Base-by-base conservation (phyloP, 2,113 vertebrate genomes). In the Todiramphus saurophagus region DNA sequence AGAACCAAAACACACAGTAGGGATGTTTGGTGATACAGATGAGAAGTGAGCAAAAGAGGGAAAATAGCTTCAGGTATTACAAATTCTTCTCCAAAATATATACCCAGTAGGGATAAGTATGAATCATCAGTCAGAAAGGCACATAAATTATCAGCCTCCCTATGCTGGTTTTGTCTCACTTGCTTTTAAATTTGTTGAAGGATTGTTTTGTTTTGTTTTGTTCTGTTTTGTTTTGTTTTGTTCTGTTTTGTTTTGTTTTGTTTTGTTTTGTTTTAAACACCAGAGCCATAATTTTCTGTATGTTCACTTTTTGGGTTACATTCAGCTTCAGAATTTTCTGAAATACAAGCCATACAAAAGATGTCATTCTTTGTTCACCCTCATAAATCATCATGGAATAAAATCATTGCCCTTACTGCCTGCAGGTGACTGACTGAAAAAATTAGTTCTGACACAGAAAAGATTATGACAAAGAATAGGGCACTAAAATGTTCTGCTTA, bases 31-130 rank as follows among this genome's bases (percentile, higher is more conserved):
- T 80, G 76, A 95, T 89, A 87, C 24, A 90, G 64, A 69, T 64
- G n/a, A 97, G 87, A 97, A 97, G 35, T 33, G 60, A 96, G 43
- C 25, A 87, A 77, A 95, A 94, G 80, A 93, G 92, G 76, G 30
- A 90, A 83, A 95, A 96, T 87, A 92, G 69, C 62, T 83, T 53
- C 16, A 87, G 43, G 53, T 67, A 78, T 93, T 82, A 92, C 83
- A 96, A 96, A 93, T 93, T 91, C 79, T 94, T 83, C 55, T 94
- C 78, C 80, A 93, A 97, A 97, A 93, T 75, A 92, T 56, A 93
- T 62, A 93, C 33, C 60, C 95, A 89, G 82, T 74, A 72, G 59
- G 68, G 67, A 74, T 48, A 53, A 91, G 33, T 41, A 62, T 86
- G 79, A 87, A 63, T 87, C 63, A 90, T 69, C 82, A 85, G 50